Percentiles rank a stretch among this genome's conserved stretches.
These are phyloP conservation scores for Malurus elegans DNA, from an alignment of 2,113 vertebrate genomes.

Conservation along the genomic window DNA sequence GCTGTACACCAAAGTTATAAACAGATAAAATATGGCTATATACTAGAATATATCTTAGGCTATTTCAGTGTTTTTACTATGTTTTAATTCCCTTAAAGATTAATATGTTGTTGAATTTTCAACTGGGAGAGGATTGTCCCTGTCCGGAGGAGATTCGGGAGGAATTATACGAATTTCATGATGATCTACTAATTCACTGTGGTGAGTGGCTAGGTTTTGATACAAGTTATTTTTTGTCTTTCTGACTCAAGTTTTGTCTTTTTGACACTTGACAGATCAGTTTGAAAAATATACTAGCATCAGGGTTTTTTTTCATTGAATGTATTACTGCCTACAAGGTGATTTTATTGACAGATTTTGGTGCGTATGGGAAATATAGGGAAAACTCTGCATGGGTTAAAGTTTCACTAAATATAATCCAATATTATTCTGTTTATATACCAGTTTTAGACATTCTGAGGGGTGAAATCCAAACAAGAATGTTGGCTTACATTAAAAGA, in stretches of 20 bases:
- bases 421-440: not conserved
- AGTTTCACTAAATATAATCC: not conserved
- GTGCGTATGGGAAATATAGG: not conserved
- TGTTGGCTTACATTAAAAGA: not conserved
- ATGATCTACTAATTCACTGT: conserved; percentile 92
- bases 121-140: conserved; percentile 92
- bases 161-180: conserved; percentile 92
- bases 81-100: conserved; percentile 78
- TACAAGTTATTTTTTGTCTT: not conserved
- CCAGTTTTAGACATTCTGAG: not conserved
- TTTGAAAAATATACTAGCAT: not conserved
- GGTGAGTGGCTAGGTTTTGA: conserved; percentile 71
- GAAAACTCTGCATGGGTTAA: not conserved
- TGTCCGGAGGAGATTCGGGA: conserved; percentile 93
- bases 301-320: not conserved
- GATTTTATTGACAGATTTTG: not conserved
- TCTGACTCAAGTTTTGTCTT: not conserved
- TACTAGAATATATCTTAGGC: not conserved
- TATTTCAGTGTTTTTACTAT: not conserved
- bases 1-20: not conserved
- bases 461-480: not conserved
- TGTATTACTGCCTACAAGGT: not conserved
- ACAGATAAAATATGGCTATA: not conserved
- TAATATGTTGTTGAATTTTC: conserved; percentile 97
- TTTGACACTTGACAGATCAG: not conserved